phyloP scores from a whole-genome alignment of 92 coral and sea anemone genomes.

The Scolanthus callimorphus region DNA sequence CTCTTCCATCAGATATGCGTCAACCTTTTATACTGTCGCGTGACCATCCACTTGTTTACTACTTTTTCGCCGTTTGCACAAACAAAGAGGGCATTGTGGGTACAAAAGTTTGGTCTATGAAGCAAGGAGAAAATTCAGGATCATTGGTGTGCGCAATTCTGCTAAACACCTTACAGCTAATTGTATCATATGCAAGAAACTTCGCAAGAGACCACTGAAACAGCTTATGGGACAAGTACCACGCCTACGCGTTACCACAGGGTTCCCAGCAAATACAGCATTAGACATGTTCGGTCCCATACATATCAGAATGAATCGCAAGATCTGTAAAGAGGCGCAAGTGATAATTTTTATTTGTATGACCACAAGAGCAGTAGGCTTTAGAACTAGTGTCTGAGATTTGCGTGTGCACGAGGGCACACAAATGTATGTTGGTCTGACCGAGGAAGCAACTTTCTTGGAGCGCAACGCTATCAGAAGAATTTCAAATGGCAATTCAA shows the following conservation, averaged over 20 bases:
- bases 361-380: too few relatives aligned
- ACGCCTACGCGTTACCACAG: conserved; percentile 7
- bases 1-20: conserved; percentile 28
- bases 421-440: too few relatives aligned
- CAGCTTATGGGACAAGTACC: conserved; percentile 42
- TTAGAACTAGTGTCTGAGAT: too few relatives aligned
- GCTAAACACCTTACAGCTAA: conserved; percentile 21
- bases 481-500: too few relatives aligned
- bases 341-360: too few relatives aligned
- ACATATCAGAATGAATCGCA: too few relatives aligned
- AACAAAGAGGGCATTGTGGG: conserved; percentile 26
- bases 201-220: conserved; percentile 30
- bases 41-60: conserved; percentile 15
- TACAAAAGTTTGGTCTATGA: conserved; percentile 33
- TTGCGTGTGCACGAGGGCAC: too few relatives aligned
- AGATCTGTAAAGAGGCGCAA: too few relatives aligned
- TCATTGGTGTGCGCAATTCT: conserved; percentile 13
- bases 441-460: too few relatives aligned
- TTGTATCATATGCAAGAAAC: conserved; percentile 21
- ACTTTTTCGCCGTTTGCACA: conserved; percentile 17
- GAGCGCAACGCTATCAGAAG: too few relatives aligned
- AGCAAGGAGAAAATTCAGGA: conserved; percentile 26
- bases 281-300: too few relatives aligned
- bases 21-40: conserved; percentile 25
- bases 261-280: too few relatives aligned